A percentile compares a stretch with the other conserved stretches of the same genome.
These are phyloP conservation scores for Nannoperca australis DNA, from an alignment of 2,797 vertebrate species.

Conservation along the genomic window DNA sequence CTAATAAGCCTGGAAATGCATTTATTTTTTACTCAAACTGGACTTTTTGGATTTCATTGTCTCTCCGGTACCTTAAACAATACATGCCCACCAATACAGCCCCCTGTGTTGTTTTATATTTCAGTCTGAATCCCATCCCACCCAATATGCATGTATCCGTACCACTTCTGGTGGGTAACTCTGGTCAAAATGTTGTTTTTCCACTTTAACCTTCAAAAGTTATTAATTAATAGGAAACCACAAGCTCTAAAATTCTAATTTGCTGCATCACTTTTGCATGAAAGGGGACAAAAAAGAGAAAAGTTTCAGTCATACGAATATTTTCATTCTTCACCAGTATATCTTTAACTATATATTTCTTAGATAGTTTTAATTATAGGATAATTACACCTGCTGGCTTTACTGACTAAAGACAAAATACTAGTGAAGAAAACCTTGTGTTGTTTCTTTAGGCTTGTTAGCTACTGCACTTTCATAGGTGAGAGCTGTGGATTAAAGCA, in stretches of 20 bases:
- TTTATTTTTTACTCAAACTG: too few species aligned
- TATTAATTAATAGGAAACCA: slow-evolving; percentile 11
- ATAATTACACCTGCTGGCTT: not conserved
- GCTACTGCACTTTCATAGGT: not conserved
- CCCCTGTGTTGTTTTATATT: too few species aligned
- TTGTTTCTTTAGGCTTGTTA: not conserved
- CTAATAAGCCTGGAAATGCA: too few species aligned
- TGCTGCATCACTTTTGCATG: not conserved
- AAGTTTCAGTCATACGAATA: not conserved
- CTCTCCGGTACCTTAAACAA: too few species aligned
- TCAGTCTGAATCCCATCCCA: not conserved
- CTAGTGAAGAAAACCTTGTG: not conserved
- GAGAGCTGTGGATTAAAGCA: slow-evolving; percentile 12
- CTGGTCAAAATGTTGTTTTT: not conserved
- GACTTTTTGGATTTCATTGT: too few species aligned
- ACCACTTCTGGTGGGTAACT: not conserved
- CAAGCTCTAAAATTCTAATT: slow-evolving; percentile 3
- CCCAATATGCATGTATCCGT: too few species aligned
- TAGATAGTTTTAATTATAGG: too few species aligned
- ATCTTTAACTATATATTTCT: too few species aligned
- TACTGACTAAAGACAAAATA: not conserved
- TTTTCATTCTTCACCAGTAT: not conserved
- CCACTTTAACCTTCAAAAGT: not conserved
- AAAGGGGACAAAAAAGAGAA: not conserved
- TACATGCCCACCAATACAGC: not conserved